phyloP scores from a whole-genome alignment of 2,888 invertebrate genomes.

The Meloe dianella region DNA sequence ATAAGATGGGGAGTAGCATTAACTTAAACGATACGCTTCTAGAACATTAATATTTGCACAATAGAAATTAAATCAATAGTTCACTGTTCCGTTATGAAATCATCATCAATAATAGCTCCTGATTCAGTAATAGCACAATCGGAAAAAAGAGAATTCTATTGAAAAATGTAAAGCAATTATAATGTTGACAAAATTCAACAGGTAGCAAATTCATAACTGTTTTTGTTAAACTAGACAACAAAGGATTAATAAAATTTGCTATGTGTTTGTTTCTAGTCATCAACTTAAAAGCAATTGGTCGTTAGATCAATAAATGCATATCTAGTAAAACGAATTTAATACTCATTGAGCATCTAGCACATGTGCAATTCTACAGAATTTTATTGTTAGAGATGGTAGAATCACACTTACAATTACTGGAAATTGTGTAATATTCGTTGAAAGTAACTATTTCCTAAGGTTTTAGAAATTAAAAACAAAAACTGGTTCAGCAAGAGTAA shows the following conservation, averaged over 20 bases:
- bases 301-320: neutral
- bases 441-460: too few relatives aligned
- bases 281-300: neutral
- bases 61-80: too few relatives aligned
- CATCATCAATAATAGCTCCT: too few relatives aligned
- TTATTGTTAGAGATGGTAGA: neutral
- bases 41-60: too few relatives aligned
- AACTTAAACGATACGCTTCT: too few relatives aligned
- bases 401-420: neutral
- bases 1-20: too few relatives aligned
- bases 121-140: too few relatives aligned
- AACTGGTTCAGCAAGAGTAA: neutral
- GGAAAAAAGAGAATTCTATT: too few relatives aligned
- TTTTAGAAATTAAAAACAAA: too few relatives aligned
- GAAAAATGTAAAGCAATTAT: too few relatives aligned
- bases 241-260: neutral
- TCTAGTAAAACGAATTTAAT: neutral
- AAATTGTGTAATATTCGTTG: neutral
- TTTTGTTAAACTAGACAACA: neutral
- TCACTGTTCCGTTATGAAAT: too few relatives aligned
- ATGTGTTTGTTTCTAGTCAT: neutral
- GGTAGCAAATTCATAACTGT: neutral
- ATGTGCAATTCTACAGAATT: neutral
- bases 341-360: neutral
- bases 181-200: neutral